A percentile compares a stretch with the other conserved stretches of the same genome.
Evolutionary conservation across 2,113 vertebrate species (phyloP).

Genomic region (Indicator maculatus): DNA sequence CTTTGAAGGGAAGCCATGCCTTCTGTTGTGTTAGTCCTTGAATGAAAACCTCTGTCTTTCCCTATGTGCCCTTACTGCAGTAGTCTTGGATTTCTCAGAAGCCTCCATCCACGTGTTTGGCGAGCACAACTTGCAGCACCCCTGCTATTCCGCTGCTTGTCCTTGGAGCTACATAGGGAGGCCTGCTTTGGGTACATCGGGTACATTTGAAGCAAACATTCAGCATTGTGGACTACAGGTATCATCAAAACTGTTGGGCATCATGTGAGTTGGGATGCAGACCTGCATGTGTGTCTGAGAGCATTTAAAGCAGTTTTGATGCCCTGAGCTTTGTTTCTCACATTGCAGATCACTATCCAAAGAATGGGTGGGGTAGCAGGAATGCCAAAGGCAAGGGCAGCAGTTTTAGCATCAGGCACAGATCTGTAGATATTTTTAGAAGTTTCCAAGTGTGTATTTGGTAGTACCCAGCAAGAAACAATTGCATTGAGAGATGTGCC

Average conservation of each 20-base stretch:
- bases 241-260: not conserved
- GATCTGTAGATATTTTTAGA: not conserved
- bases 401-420: not conserved
- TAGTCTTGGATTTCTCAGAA: not conserved
- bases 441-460: not conserved
- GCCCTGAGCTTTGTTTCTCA: not conserved
- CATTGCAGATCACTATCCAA: not conserved
- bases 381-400: not conserved
- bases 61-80: not conserved
- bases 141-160: fast-evolving
- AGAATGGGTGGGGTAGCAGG: not conserved
- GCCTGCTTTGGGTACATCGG: not conserved
- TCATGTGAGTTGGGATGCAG: not conserved
- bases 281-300: not conserved
- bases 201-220: not conserved
- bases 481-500: not conserved
- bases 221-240: not conserved
- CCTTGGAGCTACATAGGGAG: not conserved
- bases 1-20: not conserved
- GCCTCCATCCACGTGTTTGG: fast-evolving
- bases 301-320: not conserved
- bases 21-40: not conserved
- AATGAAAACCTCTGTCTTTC: not conserved
- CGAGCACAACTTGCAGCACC: not conserved
- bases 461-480: not conserved